Evolutionary conservation across 2,888 invertebrate genomes (phyloP).

Genomic region (Idaea biselata): DNA sequence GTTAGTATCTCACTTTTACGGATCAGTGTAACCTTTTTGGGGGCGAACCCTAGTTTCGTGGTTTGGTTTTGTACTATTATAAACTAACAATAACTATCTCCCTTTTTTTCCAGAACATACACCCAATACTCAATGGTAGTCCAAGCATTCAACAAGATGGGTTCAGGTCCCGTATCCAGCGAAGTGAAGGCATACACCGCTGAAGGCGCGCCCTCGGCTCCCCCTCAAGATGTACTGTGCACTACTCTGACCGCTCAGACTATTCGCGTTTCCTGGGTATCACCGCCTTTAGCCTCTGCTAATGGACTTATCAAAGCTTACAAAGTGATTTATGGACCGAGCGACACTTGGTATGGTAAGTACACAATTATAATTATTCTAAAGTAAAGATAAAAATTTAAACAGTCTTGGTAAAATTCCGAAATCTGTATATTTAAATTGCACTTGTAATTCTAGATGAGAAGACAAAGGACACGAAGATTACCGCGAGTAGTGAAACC

Average conservation of each 20-base stretch:
- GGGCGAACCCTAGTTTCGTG: not conserved
- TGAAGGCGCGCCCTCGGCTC: slow-evolving; percentile 95
- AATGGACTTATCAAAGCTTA: slow-evolving; percentile 98
- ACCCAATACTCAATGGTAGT: slow-evolving; percentile 98
- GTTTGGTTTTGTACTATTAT: not conserved
- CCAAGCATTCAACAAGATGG: slow-evolving; percentile 96
- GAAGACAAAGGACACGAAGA: slow-evolving; percentile 94
- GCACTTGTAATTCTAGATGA: slow-evolving; percentile 82
- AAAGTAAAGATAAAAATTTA: too few species aligned
- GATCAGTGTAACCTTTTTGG: not conserved
- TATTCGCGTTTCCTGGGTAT: slow-evolving; percentile 96
- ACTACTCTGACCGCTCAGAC: slow-evolving; percentile 96
- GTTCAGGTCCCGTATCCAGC: slow-evolving; percentile 93
- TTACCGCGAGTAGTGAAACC: slow-evolving; percentile 94
- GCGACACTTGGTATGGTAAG: slow-evolving; percentile 95
- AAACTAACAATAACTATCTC: too few species aligned
- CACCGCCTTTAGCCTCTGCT: slow-evolving; percentile 94
- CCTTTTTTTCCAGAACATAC: slow-evolving; percentile 84
- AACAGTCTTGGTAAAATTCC: too few species aligned
- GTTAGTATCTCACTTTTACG: slow-evolving; percentile 50
- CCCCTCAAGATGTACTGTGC: slow-evolving; percentile 95
- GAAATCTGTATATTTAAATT: not conserved
- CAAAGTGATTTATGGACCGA: slow-evolving; percentile 95
- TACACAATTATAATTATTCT: slow-evolving; percentile 34
- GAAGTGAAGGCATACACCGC: slow-evolving; percentile 95